Base-by-base conservation (phyloP, 2,113 vertebrate species). In the Chaetorhynchus papuensis region DNA sequence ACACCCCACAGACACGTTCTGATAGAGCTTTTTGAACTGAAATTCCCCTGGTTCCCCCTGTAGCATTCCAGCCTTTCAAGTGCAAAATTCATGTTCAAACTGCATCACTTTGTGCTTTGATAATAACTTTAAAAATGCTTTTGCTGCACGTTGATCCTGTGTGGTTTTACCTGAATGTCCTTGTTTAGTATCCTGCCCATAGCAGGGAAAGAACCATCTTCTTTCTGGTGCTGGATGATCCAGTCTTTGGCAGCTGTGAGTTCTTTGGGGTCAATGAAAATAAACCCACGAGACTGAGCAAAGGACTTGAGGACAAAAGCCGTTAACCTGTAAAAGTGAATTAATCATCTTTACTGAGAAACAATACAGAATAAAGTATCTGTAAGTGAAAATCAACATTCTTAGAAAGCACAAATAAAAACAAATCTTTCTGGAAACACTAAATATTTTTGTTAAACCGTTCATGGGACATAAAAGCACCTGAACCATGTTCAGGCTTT, bases 261-360 rank as follows among this genome's bases (percentile, higher is more conserved):
- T 82, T 99, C 99, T 89, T 98, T 98, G 0, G 98, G 99, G 85
- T 99, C 99, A 50, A 99, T 99, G 96, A 98, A 99, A 97, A 99
- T 98, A 97, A 99, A 99, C 49, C 98, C 98, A n/a, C 98, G 98
- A 9, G 99, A 99, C 97, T 99, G 99, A 37, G 99, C 98, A 45
- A 99, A 99, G 80, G 99, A 99, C 97, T 99, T 99, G 71, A 99
- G 97, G 76, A 99, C 99, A 96, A 99, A 99, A 15, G 99, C 99
- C 8, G 99, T 99, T 88, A 99, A 98, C 99, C 99, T 99, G 96
- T 37, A 80, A 96, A 92, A 7, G 87, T 0, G 13, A 89, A 83
- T 81, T 28, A 18, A 80, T 24, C 17, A 18, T 27, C 35, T 78
- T 93, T 42, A 80, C 35, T 63, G 37, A 86, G 35, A 89, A 85